These are phyloP conservation scores for Phyllostomus discolor DNA, from an alignment of 2,113 vertebrate genomes.

Conservation along the genomic window DNA sequence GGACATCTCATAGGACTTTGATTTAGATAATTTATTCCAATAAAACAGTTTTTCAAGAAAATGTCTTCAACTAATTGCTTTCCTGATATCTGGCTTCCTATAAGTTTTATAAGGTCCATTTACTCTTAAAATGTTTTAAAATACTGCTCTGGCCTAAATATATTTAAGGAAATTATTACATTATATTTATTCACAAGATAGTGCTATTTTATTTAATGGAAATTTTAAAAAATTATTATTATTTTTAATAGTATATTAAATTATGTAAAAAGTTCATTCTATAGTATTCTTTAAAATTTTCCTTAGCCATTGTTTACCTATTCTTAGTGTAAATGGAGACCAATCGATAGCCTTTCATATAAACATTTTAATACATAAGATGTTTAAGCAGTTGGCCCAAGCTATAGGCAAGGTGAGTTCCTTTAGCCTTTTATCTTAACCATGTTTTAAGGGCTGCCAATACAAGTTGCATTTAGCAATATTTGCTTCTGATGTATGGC, in stretches of 20 bases:
- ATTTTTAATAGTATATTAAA: neutral
- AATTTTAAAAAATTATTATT: neutral
- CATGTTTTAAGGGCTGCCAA: neutral
- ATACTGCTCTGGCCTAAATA: neutral
- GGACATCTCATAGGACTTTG: neutral
- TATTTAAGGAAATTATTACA: neutral
- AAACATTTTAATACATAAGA: neutral
- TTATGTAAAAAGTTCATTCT: neutral
- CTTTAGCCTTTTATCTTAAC: neutral
- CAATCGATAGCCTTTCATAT: neutral
- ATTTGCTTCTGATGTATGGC: neutral
- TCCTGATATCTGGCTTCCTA: neutral
- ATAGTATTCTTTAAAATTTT: neutral
- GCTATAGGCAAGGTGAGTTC: neutral
- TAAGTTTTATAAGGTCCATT: slow-evolving; percentile 4
- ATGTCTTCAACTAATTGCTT: neutral
- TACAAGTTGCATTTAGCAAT: neutral
- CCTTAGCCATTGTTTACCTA: neutral
- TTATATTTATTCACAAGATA: slow-evolving; percentile 35
- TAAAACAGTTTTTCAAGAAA: slow-evolving; percentile 8
- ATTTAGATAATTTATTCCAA: neutral
- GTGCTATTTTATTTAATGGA: neutral
- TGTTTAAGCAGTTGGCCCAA: neutral
- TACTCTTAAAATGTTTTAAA: slow-evolving; percentile 16
- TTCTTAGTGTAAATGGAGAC: neutral